phyloP scores from a whole-genome alignment of 37 sponge, comb jelly and placozoan genomes.

The Spongilla lacustris region DNA sequence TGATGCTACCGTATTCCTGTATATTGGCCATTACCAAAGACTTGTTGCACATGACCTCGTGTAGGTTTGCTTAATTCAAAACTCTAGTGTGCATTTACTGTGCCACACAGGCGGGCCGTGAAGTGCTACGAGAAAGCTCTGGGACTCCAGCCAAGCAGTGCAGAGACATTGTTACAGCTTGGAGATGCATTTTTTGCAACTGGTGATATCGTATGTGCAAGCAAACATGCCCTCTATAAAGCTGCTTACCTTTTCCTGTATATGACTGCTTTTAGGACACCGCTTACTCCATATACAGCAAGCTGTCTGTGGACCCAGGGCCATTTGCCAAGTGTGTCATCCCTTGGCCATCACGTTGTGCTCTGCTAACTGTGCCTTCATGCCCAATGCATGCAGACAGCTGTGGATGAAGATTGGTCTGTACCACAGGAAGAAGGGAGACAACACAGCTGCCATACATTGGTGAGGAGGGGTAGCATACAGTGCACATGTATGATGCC shows the following conservation, averaged over 20 bases:
- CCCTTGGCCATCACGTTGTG: neutral
- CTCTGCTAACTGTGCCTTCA: neutral
- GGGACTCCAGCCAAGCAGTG: conserved; percentile 34
- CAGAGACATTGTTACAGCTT: conserved; percentile 47
- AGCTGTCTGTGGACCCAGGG: conserved; percentile 1
- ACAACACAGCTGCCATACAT: conserved; percentile 67
- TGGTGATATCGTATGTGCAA: conserved; percentile 52
- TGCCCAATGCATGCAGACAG: conserved; percentile 50
- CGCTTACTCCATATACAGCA: conserved; percentile 12
- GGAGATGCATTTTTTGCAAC: conserved; percentile 35
- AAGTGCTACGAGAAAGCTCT: conserved; percentile 81
- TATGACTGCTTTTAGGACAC: conserved; percentile 1
- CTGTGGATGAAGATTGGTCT: conserved; percentile 85
- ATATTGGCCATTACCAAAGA: conserved; percentile 78
- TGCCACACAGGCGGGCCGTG: conserved; percentile 38
- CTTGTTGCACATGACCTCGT: conserved; percentile 24
- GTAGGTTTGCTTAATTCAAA: conserved; percentile 3
- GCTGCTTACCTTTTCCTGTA: no score
- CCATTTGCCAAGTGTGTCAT: neutral
- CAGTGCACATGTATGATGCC: neutral
- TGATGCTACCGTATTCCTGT: conserved; percentile 49
- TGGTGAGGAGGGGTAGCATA: conserved; percentile 24
- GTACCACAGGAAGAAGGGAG: conserved; percentile 38
- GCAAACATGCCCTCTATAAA: neutral
- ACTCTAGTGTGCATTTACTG: no score